Evolutionary conservation across 2,888 invertebrate genomes (phyloP), one percentile per base, ranked within the genome.

Genomic region (Aporophyla lueneburgensis): DNA sequence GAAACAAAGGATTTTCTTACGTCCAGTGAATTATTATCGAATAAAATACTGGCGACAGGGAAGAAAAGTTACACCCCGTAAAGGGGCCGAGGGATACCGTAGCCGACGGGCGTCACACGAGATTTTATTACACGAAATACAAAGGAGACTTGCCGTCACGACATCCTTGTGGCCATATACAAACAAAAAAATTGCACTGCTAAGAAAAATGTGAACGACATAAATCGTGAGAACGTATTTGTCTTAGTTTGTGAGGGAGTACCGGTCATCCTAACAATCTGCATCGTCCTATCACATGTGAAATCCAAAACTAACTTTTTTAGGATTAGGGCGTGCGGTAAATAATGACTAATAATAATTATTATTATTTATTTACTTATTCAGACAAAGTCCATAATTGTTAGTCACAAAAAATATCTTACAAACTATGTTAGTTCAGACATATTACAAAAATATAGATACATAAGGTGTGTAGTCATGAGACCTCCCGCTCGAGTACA

Each of bases 121-220:
- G 94, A 93, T 95, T 95, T 95, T 95, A 95, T 95, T 95, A 94
- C 93, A 85, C 81, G 80, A 86, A 91, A 90, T 90, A 94, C 93
- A 93, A 94, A 93, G 92, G 92, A 91, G 90, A 88, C 84, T 82
- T 75, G 87, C 89, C 88, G 91, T 92, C 91, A 90, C 89, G 89
- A 87, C 89, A 91, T 90, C 90, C 93, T 92, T 92, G 88, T 91
- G 91, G 91, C 91, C 86, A 83, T 89, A 90, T 90, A 89, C 88
- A 89, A 88, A 90, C 90, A 84, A 89, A 92, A 92, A 93, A 93
- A 92, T 89, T 90, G 90, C 89, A 88, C 85, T 79, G 72, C 83
- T 86, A 91, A 89, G 89, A 91, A 89, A 90, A 81, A 88, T 74
- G 78, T 69, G 78, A 74, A n/a, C 54, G 70, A 74, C 66, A 71